Percentiles rank a stretch among this genome's conserved stretches.
phyloP scores from a whole-genome alignment of 1,140 invertebrate genomes.

The Trypoxylus dichotomus region DNA sequence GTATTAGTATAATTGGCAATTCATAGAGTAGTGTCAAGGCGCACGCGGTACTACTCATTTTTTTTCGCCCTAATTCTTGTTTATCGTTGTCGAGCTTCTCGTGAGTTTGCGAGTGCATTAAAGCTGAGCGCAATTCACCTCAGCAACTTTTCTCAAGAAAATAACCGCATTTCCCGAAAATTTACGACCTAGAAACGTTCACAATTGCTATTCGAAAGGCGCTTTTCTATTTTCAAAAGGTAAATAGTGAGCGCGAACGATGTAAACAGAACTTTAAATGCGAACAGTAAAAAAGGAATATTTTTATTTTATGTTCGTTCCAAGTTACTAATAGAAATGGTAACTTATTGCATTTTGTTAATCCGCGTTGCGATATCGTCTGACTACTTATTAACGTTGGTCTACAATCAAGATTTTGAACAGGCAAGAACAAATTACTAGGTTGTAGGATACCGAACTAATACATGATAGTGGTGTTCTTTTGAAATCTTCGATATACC shows the following conservation, averaged over 20 bases:
- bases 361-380: too few species aligned
- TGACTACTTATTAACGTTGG: too few species aligned
- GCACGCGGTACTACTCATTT: background rate
- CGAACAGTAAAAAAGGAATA: background rate
- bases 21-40: background rate
- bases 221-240: background rate
- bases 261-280: background rate
- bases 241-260: background rate
- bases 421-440: too few species aligned
- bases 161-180: slow-evolving; percentile 6
- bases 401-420: too few species aligned
- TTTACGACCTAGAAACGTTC: background rate
- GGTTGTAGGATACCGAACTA: too few species aligned
- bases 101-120: background rate
- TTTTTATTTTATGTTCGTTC: background rate
- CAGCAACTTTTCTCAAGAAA: background rate
- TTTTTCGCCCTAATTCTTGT: background rate
- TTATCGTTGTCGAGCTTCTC: background rate
- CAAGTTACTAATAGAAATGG: background rate
- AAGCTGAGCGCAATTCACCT: background rate
- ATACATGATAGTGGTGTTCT: too few species aligned
- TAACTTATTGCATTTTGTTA: background rate
- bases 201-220: background rate
- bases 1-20: background rate
- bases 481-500: too few species aligned